These are phyloP conservation scores for Apogon talboti DNA, from an alignment of 2,797 vertebrate genomes.

Conservation along the genomic window DNA sequence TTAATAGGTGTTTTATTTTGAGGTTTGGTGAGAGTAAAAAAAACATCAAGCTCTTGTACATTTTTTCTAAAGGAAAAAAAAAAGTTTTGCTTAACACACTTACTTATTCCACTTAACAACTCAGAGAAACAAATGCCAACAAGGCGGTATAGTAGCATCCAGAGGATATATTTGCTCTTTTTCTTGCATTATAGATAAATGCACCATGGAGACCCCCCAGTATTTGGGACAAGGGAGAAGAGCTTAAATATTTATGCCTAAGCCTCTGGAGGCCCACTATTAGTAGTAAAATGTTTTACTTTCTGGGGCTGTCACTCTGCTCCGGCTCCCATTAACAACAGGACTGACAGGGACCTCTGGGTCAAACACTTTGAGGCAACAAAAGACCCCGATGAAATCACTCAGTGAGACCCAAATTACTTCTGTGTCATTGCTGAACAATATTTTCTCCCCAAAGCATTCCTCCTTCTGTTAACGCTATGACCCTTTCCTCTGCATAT, in stretches of 20 bases:
- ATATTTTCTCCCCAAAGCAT: slow-evolving; percentile 87
- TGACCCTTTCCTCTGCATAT: slow-evolving; percentile 83
- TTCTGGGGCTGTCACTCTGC: slow-evolving; percentile 87
- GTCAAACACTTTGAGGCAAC: slow-evolving; percentile 89
- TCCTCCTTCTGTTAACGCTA: slow-evolving; percentile 85
- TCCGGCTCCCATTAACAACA: slow-evolving; percentile 85
- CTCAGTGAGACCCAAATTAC: slow-evolving; percentile 89
- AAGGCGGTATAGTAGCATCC: slow-evolving; percentile 54
- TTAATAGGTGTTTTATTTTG: slow-evolving; percentile 12
- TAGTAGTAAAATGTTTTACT: slow-evolving; percentile 89
- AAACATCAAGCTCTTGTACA: background rate
- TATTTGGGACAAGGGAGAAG: slow-evolving; percentile 84
- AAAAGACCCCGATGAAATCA: slow-evolving; percentile 87
- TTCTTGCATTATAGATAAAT: slow-evolving; percentile 84
- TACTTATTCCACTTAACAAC: slow-evolving; percentile 41
- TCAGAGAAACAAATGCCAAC: slow-evolving; percentile 24
- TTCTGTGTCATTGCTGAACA: slow-evolving; percentile 91
- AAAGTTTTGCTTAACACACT: slow-evolving; percentile 39
- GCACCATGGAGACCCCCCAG: slow-evolving; percentile 87
- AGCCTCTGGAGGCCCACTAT: slow-evolving; percentile 87
- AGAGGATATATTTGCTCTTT: slow-evolving; percentile 81
- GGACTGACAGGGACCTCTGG: slow-evolving; percentile 87
- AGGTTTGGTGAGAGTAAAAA: background rate
- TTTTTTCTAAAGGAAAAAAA: slow-evolving; percentile 21
- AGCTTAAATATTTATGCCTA: slow-evolving; percentile 89